phyloP scores from a whole-genome alignment of 2,888 invertebrate genomes.

The Oligia latruncula region DNA sequence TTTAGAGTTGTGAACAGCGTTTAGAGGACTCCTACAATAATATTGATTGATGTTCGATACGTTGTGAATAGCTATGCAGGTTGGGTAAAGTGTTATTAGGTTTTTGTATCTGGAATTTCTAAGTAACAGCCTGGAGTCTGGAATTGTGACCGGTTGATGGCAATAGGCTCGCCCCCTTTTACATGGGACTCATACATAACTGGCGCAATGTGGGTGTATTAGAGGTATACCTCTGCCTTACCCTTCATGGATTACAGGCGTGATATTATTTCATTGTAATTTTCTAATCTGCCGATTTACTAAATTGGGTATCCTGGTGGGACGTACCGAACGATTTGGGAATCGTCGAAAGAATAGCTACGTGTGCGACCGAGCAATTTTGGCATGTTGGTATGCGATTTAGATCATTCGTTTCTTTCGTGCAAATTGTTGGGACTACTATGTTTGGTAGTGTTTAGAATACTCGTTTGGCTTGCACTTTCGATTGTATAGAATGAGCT shows the following conservation, averaged over 20 bases:
- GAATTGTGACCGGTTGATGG: background rate
- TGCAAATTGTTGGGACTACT: slow-evolving; percentile 32
- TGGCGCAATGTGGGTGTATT: background rate
- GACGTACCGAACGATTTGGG: slow-evolving; percentile 12
- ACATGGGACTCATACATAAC: background rate
- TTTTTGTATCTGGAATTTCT: background rate
- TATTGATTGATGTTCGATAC: no score
- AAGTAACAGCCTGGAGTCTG: background rate
- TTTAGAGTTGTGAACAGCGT: no score
- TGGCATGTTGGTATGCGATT: slow-evolving; percentile 53
- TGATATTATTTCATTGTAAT: slow-evolving; percentile 11
- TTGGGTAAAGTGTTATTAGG: background rate
- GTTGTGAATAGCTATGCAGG: no score
- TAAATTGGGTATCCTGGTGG: slow-evolving; percentile 27
- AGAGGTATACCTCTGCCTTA: background rate
- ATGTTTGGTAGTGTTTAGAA: slow-evolving; percentile 45
- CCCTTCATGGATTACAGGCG: background rate
- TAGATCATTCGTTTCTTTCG: slow-evolving; percentile 41
- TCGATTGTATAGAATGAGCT: background rate
- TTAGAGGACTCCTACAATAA: no score
- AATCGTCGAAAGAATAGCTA: slow-evolving; percentile 7
- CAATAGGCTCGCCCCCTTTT: no score
- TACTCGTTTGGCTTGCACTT: slow-evolving; percentile 35
- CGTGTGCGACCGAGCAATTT: slow-evolving; percentile 42
- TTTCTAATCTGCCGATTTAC: slow-evolving; percentile 21